These are phyloP conservation scores for Cantharis nigra DNA, from an alignment of 2,888 invertebrate species.

Conservation along the genomic window DNA sequence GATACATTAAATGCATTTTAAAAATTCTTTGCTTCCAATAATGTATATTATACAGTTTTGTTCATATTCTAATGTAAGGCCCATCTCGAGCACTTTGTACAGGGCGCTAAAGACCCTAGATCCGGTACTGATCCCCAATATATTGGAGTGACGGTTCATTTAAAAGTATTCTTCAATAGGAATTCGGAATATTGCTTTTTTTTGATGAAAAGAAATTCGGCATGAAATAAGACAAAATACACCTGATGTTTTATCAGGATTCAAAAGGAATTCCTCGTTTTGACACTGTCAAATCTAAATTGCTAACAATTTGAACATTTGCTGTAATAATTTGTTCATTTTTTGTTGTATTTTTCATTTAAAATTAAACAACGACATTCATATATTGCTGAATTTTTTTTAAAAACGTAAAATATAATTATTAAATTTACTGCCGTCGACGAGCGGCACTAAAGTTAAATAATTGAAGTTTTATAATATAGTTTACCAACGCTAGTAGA, in stretches of 20 bases:
- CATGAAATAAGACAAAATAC: neutral
- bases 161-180: neutral
- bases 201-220: neutral
- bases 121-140: neutral
- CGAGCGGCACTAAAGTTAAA: too few relatives aligned
- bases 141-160: neutral
- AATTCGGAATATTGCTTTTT: neutral
- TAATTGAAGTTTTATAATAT: too few relatives aligned
- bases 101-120: too few relatives aligned
- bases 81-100: too few relatives aligned
- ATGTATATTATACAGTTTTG: too few relatives aligned
- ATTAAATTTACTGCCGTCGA: too few relatives aligned
- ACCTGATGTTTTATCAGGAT: neutral
- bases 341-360: neutral
- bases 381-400: too few relatives aligned
- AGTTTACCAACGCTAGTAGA: too few relatives aligned
- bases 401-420: too few relatives aligned
- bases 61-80: too few relatives aligned
- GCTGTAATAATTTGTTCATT: neutral
- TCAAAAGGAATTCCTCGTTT: neutral
- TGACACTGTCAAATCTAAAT: neutral
- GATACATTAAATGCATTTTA: too few relatives aligned
- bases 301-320: neutral
- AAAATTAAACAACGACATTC: neutral
- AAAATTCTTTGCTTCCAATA: too few relatives aligned